Evolutionary conservation across 2,888 invertebrate genomes (phyloP).

Genomic region (Aphidius colemani): DNA sequence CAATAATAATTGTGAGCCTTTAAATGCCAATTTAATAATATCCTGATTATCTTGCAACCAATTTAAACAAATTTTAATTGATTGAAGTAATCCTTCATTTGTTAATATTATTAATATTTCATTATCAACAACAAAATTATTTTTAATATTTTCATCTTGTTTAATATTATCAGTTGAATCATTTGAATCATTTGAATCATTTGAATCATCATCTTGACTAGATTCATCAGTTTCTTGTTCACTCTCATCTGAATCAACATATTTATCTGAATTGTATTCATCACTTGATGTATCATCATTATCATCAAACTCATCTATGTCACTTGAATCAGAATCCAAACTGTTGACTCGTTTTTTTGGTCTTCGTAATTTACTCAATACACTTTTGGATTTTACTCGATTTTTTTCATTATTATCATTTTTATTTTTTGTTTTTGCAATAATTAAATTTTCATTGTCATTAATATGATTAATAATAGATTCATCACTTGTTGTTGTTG

Average conservation of each 20-base stretch:
- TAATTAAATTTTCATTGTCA: slow-evolving; percentile 14
- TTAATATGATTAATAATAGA: slow-evolving; percentile 19
- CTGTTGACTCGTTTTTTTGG: slow-evolving; percentile 51
- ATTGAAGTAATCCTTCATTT: slow-evolving; percentile 28
- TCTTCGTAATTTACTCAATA: slow-evolving; percentile 52
- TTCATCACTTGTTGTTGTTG: not conserved
- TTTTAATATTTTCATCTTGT: too few relatives aligned
- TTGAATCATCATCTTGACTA: slow-evolving; percentile 47
- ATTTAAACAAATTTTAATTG: slow-evolving; percentile 79
- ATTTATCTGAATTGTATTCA: slow-evolving; percentile 48
- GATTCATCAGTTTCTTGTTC: slow-evolving; percentile 41
- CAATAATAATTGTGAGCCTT: slow-evolving; percentile 78
- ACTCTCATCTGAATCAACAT: too few relatives aligned
- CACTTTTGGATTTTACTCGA: slow-evolving; percentile 38
- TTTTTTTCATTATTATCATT: slow-evolving; percentile 30
- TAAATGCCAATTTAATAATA: slow-evolving; percentile 77
- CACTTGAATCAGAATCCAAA: slow-evolving; percentile 57
- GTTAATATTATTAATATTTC: slow-evolving; percentile 27
- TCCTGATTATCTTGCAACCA: slow-evolving; percentile 83
- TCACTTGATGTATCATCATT: slow-evolving; percentile 48
- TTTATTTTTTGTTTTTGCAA: slow-evolving; percentile 27
- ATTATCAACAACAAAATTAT: slow-evolving; percentile 33
- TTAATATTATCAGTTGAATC: too few relatives aligned
- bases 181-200: slow-evolving; percentile 36
- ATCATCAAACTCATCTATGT: slow-evolving; percentile 41